Percentiles rank a stretch among this genome's conserved stretches.
These are phyloP conservation scores for Zelostemma sp. DNA, from an alignment of 1,140 invertebrate genomes.

Conservation along the genomic window DNA sequence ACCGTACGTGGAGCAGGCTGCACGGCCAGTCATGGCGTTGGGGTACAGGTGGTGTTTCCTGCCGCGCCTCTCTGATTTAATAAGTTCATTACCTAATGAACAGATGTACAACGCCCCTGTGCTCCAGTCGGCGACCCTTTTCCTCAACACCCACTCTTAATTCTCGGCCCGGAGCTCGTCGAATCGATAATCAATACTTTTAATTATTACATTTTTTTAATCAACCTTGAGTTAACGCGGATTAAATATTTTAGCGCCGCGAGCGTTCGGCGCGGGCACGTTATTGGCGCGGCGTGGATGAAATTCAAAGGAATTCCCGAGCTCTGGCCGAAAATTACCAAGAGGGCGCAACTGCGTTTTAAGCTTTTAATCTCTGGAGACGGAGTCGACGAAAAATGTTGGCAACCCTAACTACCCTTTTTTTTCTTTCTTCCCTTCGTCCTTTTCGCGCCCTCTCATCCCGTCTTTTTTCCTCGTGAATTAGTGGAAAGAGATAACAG, in stretches of 20 bases:
- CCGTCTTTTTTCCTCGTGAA: slow-evolving; percentile 47
- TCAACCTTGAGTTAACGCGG: slow-evolving; percentile 52
- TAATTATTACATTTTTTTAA: slow-evolving; percentile 64
- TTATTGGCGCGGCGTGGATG: slow-evolving; percentile 2
- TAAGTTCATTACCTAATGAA: slow-evolving; percentile 68
- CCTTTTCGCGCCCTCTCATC: slow-evolving; percentile 11
- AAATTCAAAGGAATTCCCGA: too few relatives aligned
- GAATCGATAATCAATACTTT: slow-evolving; percentile 66
- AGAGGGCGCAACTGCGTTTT: slow-evolving; percentile 50
- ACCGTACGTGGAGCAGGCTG: too few relatives aligned
- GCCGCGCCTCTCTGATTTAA: slow-evolving; percentile 60
- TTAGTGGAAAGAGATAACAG: slow-evolving; percentile 64
- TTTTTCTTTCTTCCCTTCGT: slow-evolving; percentile 38
- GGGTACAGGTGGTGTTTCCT: slow-evolving; percentile 44
- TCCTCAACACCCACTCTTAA: slow-evolving; percentile 10
- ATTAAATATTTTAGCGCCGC: slow-evolving; percentile 51
- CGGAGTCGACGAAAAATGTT: slow-evolving; percentile 60
- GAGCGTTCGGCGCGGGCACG: not conserved
- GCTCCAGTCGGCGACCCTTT: slow-evolving; percentile 6
- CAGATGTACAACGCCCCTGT: slow-evolving; percentile 53
- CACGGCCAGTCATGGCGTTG: slow-evolving; percentile 11
- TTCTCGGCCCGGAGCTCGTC: not conserved
- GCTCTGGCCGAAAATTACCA: too few relatives aligned
- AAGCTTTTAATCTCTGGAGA: slow-evolving; percentile 63
- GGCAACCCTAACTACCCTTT: slow-evolving; percentile 34